A percentile compares a stretch with the other conserved stretches of the same genome.
Evolutionary conservation across 2,113 vertebrate species (phyloP).

Genomic region (Oncorhynchus tshawytscha): DNA sequence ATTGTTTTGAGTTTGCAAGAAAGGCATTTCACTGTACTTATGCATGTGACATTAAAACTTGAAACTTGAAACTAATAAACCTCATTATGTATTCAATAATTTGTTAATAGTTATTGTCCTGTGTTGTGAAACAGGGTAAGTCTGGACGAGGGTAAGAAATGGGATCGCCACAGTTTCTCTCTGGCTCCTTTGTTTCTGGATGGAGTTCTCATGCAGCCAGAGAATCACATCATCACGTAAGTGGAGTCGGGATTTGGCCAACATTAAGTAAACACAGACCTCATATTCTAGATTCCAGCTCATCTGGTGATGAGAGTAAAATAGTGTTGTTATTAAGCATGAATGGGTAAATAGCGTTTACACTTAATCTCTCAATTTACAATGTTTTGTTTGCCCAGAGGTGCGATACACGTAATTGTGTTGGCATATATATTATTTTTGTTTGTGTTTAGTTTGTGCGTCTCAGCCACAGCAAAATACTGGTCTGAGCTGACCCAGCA

Average conservation of each 20-base stretch:
- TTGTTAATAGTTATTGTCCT: constrained; percentile 19
- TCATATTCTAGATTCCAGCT: not conserved
- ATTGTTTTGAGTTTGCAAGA: too few species aligned
- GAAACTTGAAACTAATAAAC: not conserved
- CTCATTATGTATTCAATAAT: not conserved
- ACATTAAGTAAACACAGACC: too few species aligned
- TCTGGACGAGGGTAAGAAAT: constrained; percentile 91
- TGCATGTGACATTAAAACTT: too few species aligned
- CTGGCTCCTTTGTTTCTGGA: constrained; percentile 90
- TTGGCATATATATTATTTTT: not conserved
- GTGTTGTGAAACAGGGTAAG: constrained; percentile 80
- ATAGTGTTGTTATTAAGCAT: too few species aligned
- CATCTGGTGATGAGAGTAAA: not conserved
- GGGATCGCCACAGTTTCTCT: constrained; percentile 91
- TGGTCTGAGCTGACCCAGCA: too few species aligned
- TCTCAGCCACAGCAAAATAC: not conserved
- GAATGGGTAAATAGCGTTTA: too few species aligned
- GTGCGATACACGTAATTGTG: not conserved
- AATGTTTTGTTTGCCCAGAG: too few species aligned
- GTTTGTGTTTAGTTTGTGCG: too few species aligned
- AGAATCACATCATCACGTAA: constrained; percentile 97
- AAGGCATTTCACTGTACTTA: too few species aligned
- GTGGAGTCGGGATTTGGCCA: constrained; percentile 51
- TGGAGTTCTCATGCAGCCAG: constrained; percentile 91
- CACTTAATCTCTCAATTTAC: too few species aligned